Base-by-base conservation (phyloP, 1,140 invertebrate genomes). In the Diabrotica virgifera region DNA sequence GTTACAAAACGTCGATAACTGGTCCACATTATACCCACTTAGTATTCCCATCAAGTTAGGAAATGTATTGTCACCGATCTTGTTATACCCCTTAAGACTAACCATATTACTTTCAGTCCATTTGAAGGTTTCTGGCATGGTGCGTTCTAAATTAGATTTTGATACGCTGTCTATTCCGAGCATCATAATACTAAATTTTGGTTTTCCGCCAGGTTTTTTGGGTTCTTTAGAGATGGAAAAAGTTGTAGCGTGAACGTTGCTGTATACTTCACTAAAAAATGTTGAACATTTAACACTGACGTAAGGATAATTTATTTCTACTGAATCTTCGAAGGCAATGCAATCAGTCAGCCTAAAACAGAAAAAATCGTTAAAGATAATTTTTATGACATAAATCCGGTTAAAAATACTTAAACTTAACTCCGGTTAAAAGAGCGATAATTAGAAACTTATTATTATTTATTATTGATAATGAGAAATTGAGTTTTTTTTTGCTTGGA, bases 111-210 rank as follows among this genome's bases (percentile, higher is more conserved):
- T 59, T n/a, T 62, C 80, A 52, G 82, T 81, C 74, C 87, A 89
- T 46, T 81, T 76, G 5, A 84, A 79, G 0, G 91, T 93, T 69
- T 83, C 83, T 8, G 90, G 90, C 87, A 95, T 87, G 36, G 88
- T 86, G 36, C 90, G 83, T 12, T 85, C 83, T 46, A 91, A 84
- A 79, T 94, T 91, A 0, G 89, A 82, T 50, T 90, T 82, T 0
- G 92, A 94, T 37, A 93, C 86, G 36, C 90, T 91, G 73, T 94
- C 92, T 61, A 94, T 86, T 7, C 92, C 92, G 11, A 95, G 74
- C 64, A 93, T 79, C 0, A 94, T 77, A 11, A 95, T 84, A 75
- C 85, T 89, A 66, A 86, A 65, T 11, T 64, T 55, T 11, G 55
- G 64, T 46, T 36, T 57, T 9, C 5, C 66, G 24, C 0, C 24